Conservation (phyloP, 2,888 invertebrate genomes). For the Machimus atricapillus region DNA sequence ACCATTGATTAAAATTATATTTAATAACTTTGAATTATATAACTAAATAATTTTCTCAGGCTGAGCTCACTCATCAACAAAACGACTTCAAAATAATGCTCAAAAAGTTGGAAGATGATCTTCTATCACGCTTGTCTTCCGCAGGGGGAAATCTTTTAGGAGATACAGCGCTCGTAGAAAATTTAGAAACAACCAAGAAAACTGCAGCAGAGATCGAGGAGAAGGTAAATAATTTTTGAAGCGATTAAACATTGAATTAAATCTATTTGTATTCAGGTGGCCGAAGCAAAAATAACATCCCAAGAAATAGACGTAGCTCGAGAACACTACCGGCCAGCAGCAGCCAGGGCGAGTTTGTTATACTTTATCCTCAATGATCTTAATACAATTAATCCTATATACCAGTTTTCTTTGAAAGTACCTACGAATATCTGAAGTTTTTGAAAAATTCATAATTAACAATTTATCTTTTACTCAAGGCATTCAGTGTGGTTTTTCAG, state of each 20-base stretch:
- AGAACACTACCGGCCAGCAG: conserved; percentile 79
- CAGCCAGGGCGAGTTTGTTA: conserved; percentile 88
- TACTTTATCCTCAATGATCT: conserved; percentile 96
- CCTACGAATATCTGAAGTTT: not conserved
- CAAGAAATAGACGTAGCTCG: conserved; percentile 91
- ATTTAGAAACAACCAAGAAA: conserved; percentile 93
- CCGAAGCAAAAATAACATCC: conserved; percentile 91
- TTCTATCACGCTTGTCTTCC: conserved; percentile 87
- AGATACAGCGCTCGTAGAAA: conserved; percentile 94
- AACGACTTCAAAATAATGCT: conserved; percentile 96
- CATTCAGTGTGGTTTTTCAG: conserved; percentile 97
- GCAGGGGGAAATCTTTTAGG: conserved; percentile 93
- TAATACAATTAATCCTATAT: conserved; percentile 95
- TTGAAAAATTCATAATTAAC: not conserved
- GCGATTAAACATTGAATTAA: not conserved
- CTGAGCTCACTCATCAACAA: conserved; percentile 93
- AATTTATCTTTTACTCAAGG: conserved; percentile 65
- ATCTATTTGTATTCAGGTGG: conserved; percentile 64
- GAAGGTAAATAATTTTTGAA: conserved; percentile 67
- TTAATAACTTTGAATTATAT: not conserved
- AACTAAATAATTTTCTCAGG: conserved; percentile 62
- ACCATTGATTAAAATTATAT: no score
- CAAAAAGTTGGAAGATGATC: conserved; percentile 90
- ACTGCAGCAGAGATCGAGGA: conserved; percentile 95
- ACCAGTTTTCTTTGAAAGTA: conserved; percentile 95